These are phyloP conservation scores for Phenacoccus solenopsis DNA, from an alignment of 1,140 invertebrate species.

Conservation along the genomic window DNA sequence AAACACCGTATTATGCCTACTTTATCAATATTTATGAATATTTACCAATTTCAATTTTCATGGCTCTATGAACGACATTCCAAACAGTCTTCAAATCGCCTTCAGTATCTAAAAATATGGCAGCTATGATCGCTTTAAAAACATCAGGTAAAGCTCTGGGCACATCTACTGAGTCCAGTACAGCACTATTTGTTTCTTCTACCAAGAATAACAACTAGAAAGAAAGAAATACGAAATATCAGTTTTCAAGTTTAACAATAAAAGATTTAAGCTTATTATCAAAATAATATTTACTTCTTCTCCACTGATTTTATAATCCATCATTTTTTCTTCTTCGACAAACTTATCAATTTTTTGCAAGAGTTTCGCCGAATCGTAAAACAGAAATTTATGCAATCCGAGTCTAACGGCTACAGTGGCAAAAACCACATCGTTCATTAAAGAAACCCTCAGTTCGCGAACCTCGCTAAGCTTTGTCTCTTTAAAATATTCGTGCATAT, in stretches of 20 bases:
- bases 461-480: slow-evolving; percentile 89
- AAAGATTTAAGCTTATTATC: background rate
- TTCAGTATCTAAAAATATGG: slow-evolving; percentile 75
- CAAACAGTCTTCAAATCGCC: slow-evolving; percentile 95
- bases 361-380: slow-evolving; percentile 81
- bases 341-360: slow-evolving; percentile 88
- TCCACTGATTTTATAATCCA: slow-evolving; percentile 74
- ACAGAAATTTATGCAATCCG: slow-evolving; percentile 92
- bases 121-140: slow-evolving; percentile 95
- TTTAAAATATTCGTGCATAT: slow-evolving; percentile 87
- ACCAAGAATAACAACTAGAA: background rate
- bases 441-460: slow-evolving; percentile 90
- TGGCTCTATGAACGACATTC: slow-evolving; percentile 87
- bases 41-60: slow-evolving; percentile 81
- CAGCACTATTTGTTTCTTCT: slow-evolving; percentile 30
- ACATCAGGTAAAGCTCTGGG: slow-evolving; percentile 98
- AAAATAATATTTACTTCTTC: slow-evolving; percentile 53
- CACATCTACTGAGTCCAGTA: slow-evolving; percentile 95
- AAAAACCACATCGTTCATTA: slow-evolving; percentile 99
- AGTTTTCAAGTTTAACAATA: background rate
- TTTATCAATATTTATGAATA: background rate
- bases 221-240: background rate
- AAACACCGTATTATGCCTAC: background rate
- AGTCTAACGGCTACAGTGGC: slow-evolving; percentile 92
- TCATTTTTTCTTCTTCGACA: slow-evolving; percentile 86